These are phyloP conservation scores for Microtus pennsylvanicus DNA, from an alignment of 2,113 vertebrate species.

Conservation along the genomic window DNA sequence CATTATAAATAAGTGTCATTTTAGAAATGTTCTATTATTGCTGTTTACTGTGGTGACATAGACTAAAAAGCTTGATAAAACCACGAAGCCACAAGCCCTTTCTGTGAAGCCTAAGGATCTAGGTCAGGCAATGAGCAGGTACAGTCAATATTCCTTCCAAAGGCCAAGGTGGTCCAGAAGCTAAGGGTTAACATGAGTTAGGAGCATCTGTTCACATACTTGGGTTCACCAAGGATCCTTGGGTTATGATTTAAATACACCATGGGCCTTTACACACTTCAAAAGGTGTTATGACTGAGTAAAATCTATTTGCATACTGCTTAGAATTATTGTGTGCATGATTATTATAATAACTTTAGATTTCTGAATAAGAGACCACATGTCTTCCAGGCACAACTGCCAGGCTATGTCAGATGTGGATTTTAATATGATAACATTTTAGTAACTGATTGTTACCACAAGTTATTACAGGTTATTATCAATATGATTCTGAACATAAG, in stretches of 20 bases:
- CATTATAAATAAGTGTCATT: not conserved
- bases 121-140: not conserved
- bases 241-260: not conserved
- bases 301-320: not conserved
- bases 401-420: not conserved
- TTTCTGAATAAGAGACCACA: not conserved
- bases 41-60: not conserved
- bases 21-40: not conserved
- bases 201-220: not conserved
- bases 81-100: not conserved
- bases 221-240: not conserved
- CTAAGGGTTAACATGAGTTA: not conserved
- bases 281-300: not conserved
- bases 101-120: not conserved
- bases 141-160: not conserved
- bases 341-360: not conserved
- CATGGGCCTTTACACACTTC: not conserved
- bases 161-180: not conserved
- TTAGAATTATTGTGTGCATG: not conserved
- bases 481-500: not conserved
- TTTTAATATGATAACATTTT: not conserved
- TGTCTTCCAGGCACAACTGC: not conserved
- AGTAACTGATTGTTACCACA: not conserved
- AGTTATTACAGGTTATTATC: not conserved
- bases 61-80: not conserved